Conservation (phyloP, 2,113 vertebrate genomes). For the Salvator merianae region DNA sequence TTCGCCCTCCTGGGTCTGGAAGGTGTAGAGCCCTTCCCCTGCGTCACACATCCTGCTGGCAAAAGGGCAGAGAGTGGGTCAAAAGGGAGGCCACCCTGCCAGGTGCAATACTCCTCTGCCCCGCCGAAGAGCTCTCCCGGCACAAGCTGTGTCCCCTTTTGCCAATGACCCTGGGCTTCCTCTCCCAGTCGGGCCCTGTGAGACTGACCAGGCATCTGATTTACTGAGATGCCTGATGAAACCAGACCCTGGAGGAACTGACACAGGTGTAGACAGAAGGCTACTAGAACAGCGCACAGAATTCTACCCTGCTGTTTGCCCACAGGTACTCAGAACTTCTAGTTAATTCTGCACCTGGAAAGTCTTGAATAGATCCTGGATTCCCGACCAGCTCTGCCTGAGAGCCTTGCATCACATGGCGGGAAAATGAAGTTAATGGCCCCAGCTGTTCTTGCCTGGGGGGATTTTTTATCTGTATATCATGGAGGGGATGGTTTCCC, state of each 20-base stretch:
- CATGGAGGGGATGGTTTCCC: neutral
- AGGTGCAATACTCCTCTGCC: rapidly evolving
- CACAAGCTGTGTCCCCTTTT: neutral
- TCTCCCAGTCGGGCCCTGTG: too few species aligned
- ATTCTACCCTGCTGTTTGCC: neutral
- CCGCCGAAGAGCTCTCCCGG: neutral
- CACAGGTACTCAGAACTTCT: too few species aligned
- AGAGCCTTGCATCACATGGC: neutral
- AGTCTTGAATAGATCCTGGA: neutral
- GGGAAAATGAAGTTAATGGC: neutral
- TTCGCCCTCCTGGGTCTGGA: conserved; percentile 95
- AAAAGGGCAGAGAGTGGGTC: rapidly evolving
- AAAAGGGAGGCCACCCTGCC: neutral
- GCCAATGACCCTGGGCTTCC: too few species aligned
- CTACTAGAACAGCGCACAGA: neutral
- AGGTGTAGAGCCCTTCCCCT: conserved; percentile 95
- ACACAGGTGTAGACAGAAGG: too few species aligned
- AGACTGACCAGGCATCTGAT: too few species aligned
- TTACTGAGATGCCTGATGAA: too few species aligned
- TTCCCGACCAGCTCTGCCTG: neutral
- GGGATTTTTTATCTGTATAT: neutral
- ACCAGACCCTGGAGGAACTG: too few species aligned
- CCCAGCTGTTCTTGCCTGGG: neutral
- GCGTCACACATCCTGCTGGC: conserved; percentile 89
- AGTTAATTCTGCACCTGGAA: neutral